Conservation (phyloP, 2,113 vertebrate species). For the Sakesphorus luctuosus region DNA sequence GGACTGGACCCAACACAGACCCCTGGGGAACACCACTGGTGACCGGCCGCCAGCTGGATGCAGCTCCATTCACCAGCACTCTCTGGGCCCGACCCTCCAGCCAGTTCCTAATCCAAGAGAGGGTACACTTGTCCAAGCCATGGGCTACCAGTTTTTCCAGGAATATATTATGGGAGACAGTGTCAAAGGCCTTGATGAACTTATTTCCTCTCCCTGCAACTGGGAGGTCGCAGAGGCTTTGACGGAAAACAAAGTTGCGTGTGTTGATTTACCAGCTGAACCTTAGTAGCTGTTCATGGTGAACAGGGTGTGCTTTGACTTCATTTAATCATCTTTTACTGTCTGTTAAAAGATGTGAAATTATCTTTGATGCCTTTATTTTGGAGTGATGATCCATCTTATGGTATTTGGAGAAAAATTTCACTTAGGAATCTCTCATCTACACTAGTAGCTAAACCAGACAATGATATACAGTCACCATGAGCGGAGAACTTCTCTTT, state of each 20-base stretch:
- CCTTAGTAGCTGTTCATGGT: rapidly evolving
- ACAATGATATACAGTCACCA: neutral
- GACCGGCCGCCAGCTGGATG: too few relatives aligned
- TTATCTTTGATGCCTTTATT: neutral
- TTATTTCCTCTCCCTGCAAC: neutral
- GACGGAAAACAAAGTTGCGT: neutral
- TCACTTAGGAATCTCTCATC: neutral
- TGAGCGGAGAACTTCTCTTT: neutral
- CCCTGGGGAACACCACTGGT: too few relatives aligned
- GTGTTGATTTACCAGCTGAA: neutral
- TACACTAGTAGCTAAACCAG: neutral
- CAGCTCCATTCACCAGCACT: too few relatives aligned
- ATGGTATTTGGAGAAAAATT: neutral
- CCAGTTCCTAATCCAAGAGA: too few relatives aligned
- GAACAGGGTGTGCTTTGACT: neutral
- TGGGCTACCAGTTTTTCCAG: too few relatives aligned
- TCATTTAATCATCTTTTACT: neutral
- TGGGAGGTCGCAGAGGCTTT: neutral
- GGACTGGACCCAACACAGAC: too few relatives aligned
- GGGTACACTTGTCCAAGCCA: too few relatives aligned
- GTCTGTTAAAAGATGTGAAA: neutral
- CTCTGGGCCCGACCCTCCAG: too few relatives aligned
- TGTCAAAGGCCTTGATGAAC: neutral
- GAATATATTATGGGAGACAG: too few relatives aligned
- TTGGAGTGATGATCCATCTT: neutral